Evolutionary conservation across 2,113 vertebrate genomes (phyloP).

Genomic region (Hippocampus abdominalis): DNA sequence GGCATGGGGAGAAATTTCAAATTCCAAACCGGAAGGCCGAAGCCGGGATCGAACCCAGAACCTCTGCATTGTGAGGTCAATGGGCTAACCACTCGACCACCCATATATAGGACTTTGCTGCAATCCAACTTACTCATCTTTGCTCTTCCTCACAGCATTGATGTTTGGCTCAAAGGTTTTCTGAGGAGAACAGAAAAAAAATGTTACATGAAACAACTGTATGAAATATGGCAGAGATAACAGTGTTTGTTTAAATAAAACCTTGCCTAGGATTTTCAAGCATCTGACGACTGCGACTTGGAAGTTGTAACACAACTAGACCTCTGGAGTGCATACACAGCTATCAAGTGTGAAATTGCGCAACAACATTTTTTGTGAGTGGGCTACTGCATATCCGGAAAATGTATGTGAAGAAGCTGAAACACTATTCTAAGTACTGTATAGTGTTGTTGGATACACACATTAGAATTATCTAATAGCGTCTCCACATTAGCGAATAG

Average conservation of each 20-base stretch:
- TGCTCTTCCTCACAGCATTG: conserved; percentile 70
- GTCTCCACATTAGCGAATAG: no score
- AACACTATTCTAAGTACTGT: background rate
- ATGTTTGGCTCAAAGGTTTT: conserved; percentile 75
- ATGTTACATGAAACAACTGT: background rate
- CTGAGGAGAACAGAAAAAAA: conserved; percentile 28
- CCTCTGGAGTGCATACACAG: no score
- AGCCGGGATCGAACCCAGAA: no score
- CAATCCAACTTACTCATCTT: conserved; percentile 70
- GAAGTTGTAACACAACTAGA: background rate
- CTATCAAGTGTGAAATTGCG: background rate
- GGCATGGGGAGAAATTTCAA: no score
- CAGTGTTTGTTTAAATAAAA: background rate
- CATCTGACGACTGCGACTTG: background rate
- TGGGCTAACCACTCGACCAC: no score
- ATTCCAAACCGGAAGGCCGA: no score
- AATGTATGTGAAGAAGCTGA: background rate
- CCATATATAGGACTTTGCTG: background rate
- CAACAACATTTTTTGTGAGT: background rate
- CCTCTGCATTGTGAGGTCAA: no score
- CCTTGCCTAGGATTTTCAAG: background rate
- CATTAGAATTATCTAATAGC: no score
- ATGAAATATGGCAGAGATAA: background rate
- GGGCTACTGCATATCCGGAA: background rate
- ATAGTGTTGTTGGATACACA: no score